Evolutionary conservation across 92 coral and sea anemone species (phyloP), one percentile per base, ranked within the genome.

Genomic region (Zoanthus gigantus): DNA sequence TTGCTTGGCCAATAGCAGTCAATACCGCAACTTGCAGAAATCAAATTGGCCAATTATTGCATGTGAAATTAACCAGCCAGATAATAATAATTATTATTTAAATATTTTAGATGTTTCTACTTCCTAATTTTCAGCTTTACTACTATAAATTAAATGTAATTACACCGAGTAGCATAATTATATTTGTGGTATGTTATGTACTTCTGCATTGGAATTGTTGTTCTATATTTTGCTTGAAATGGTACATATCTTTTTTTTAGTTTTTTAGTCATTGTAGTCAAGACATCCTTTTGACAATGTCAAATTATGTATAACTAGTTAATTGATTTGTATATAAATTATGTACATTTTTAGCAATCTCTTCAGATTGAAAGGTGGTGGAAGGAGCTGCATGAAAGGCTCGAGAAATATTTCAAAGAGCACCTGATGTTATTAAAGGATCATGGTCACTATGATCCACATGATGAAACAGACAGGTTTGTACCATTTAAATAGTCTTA

Each of bases 381-480:
- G 75, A 42, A 71, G 9, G 68, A 61, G 68, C 68, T 61, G 68
- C 68, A 61, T 61, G 68, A 61, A 61, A 61, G 68, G 68, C 75
- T 71, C 44, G 48, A 71, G 78, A 73, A 73, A 73, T 73, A 73
- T 77, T 86, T 86, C 74, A 86, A 86, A 65, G 89, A 86, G 71
- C 89, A 86, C 77, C 77, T 86, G 32, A 73, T 50, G 30, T 77
- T 54, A 60, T 73, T 86, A 57, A 86, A 86, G 77, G 83, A 58
- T 72, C 83, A 77, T 58, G 89, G 89, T 54, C 80, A 76, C 63
- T 61, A 47, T 76, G 63, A 76, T 76, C 80, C 58, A 76, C 80
- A 76, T 76, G 72, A 73, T 83, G 77, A 83, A 69, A 83, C 76
- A 83, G 87, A 83, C 87, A 83, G 87, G 87, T 83, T 30, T 44